Evolutionary conservation across 2,113 vertebrate genomes (phyloP).

Genomic region (Catharus bicknelli): DNA sequence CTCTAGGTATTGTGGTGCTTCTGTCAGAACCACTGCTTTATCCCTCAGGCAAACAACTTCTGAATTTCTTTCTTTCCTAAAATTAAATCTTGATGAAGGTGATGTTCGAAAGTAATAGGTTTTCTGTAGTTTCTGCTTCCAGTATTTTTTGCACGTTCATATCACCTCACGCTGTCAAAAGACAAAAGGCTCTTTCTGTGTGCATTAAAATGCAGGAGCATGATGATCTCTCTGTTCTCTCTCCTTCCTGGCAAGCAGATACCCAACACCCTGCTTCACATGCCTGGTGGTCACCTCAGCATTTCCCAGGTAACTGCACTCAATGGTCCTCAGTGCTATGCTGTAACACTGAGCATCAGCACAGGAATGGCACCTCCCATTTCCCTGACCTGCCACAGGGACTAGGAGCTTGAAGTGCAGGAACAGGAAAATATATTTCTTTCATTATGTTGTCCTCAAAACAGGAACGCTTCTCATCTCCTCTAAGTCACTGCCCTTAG

Average conservation of each 20-base stretch:
- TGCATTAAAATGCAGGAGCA: neutral
- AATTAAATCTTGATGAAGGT: neutral
- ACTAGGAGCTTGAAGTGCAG: neutral
- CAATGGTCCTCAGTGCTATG: neutral
- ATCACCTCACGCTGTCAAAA: neutral
- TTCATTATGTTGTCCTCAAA: neutral
- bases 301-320: neutral
- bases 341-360: accelerated
- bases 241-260: neutral
- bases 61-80: neutral
- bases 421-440: neutral
- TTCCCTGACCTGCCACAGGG: neutral
- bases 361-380: neutral
- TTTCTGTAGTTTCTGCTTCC: neutral
- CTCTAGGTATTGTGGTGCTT: neutral
- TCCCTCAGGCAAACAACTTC: neutral
- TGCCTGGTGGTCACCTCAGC: neutral
- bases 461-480: neutral
- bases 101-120: neutral
- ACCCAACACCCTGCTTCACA: neutral
- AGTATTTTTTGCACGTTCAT: neutral
- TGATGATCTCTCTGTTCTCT: neutral
- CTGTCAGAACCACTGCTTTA: neutral
- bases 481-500: neutral
- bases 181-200: neutral